These are phyloP conservation scores for Synanthedon vespiformis DNA, from an alignment of 2,888 invertebrate genomes.

Conservation along the genomic window DNA sequence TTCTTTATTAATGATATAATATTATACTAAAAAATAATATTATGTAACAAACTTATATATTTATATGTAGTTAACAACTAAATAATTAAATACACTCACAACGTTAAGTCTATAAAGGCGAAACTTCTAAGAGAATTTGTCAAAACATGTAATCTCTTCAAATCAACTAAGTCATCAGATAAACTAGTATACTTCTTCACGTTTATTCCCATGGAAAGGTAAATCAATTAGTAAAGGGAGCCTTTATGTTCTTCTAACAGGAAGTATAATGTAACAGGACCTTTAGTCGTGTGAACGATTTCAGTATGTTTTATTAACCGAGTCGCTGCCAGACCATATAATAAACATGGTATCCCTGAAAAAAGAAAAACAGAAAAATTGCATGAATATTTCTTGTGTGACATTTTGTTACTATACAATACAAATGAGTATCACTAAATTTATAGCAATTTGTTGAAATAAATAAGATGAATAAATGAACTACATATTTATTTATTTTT, in stretches of 20 bases:
- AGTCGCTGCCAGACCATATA: constrained; percentile 90
- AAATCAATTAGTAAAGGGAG: constrained; percentile 35
- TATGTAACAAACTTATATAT: too few relatives aligned
- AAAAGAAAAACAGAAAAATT: constrained; percentile 12
- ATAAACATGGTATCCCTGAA: constrained; percentile 89
- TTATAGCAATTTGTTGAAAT: not conserved
- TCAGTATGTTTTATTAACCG: constrained; percentile 84
- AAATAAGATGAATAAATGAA: not conserved
- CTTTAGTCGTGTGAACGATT: constrained; percentile 77
- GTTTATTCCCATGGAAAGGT: too few relatives aligned
- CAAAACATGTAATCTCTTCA: too few relatives aligned
- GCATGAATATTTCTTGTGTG: not conserved
- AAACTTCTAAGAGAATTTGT: too few relatives aligned
- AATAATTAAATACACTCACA: too few relatives aligned
- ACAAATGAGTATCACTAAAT: not conserved
- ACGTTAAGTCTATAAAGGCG: too few relatives aligned
- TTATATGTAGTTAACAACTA: too few relatives aligned
- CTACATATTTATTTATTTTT: too few relatives aligned
- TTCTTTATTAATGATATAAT: too few relatives aligned
- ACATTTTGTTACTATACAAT: not conserved
- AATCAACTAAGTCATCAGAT: too few relatives aligned
- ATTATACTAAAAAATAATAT: too few relatives aligned
- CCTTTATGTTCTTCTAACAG: constrained; percentile 90
- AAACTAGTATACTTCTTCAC: too few relatives aligned
- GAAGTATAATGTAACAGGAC: constrained; percentile 87